Conservation (phyloP, 2,888 invertebrate species). For the Malacosoma neustria region DNA sequence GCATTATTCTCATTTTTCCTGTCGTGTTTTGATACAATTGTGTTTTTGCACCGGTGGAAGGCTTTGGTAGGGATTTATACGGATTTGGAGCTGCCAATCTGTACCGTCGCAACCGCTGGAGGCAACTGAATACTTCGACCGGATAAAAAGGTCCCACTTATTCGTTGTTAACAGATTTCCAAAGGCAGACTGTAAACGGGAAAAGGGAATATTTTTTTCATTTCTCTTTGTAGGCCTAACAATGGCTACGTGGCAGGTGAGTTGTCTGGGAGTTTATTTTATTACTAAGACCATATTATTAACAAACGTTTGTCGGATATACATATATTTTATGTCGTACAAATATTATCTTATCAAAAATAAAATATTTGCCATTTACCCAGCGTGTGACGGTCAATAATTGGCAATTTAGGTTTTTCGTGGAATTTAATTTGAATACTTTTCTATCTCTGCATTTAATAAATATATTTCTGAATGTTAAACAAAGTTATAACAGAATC, state of each 20-base stretch:
- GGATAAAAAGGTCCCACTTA: constrained; percentile 49
- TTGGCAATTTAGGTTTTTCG: too few relatives aligned
- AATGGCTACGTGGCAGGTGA: constrained; percentile 19
- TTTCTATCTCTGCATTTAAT: too few relatives aligned
- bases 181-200: constrained; percentile 26
- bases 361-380: too few relatives aligned
- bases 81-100: constrained; percentile 64
- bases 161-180: constrained; percentile 54
- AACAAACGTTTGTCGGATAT: constrained; percentile 3
- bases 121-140: constrained; percentile 49
- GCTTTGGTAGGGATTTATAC: constrained; percentile 50
- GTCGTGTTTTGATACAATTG: constrained; percentile 44
- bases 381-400: too few relatives aligned
- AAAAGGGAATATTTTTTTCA: constrained; percentile 22
- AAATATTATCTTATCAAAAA: too few relatives aligned
- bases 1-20: constrained; percentile 22
- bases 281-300: background rate
- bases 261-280: constrained; percentile 6
- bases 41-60: constrained; percentile 36
- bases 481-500: too few relatives aligned
- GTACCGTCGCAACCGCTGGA: constrained; percentile 39
- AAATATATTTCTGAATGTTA: too few relatives aligned
- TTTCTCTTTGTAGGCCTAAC: constrained; percentile 26
- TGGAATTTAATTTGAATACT: too few relatives aligned
- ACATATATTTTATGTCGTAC: too few relatives aligned